phyloP scores from a whole-genome alignment of 2,888 invertebrate species.

The Norana najaformis region DNA sequence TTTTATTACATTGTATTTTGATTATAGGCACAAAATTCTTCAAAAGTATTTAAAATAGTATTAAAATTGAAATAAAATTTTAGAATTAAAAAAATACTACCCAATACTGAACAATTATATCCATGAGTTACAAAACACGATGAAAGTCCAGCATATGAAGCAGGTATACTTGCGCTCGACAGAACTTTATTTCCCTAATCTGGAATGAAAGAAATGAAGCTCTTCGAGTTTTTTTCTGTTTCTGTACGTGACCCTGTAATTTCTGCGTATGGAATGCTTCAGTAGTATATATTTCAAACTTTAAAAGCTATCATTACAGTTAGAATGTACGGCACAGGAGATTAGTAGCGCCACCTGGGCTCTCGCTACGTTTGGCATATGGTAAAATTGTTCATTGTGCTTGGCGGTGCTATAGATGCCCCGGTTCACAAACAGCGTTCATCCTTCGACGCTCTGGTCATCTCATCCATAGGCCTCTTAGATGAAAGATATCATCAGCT shows the following conservation, averaged over 20 bases:
- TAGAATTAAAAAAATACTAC: too few relatives aligned
- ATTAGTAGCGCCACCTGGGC: neutral
- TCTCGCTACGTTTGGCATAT: neutral
- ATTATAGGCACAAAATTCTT: too few relatives aligned
- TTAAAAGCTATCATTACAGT: neutral
- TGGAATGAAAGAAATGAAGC: neutral
- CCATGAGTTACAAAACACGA: neutral
- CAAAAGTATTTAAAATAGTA: too few relatives aligned
- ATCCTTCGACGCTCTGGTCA: neutral
- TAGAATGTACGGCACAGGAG: neutral
- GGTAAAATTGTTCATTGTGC: neutral
- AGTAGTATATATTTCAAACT: too few relatives aligned
- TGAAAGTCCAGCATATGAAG: neutral
- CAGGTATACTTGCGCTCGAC: neutral
- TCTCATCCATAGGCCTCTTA: rapidly evolving
- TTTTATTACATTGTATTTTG: too few relatives aligned
- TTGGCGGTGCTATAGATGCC: neutral
- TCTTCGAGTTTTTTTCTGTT: too few relatives aligned
- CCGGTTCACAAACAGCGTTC: neutral
- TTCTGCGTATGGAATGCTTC: neutral
- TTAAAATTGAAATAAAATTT: too few relatives aligned
- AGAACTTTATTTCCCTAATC: too few relatives aligned
- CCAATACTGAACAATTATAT: too few relatives aligned
- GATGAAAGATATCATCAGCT: neutral
- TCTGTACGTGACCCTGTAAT: neutral